Percentiles rank a stretch among this genome's conserved stretches.
These are phyloP conservation scores for Homarus gammarus DNA, from an alignment of 2,888 invertebrate species.

Conservation along the genomic window DNA sequence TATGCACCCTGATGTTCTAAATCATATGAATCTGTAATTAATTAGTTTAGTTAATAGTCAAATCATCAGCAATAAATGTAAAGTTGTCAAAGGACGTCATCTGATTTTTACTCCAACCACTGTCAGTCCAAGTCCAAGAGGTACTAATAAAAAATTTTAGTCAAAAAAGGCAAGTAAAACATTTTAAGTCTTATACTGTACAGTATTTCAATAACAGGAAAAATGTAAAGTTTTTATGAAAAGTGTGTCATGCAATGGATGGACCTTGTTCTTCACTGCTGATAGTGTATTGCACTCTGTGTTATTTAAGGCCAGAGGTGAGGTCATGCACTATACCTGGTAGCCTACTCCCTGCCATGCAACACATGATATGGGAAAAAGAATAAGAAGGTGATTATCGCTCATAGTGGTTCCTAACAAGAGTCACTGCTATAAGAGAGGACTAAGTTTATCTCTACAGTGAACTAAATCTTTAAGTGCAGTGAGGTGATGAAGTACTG, in stretches of 20 bases:
- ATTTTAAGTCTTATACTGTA: too few relatives aligned
- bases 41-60: too few relatives aligned
- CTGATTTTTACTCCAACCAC: too few relatives aligned
- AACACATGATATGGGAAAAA: constrained; percentile 24
- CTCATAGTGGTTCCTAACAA: not conserved
- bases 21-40: too few relatives aligned
- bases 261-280: constrained; percentile 6
- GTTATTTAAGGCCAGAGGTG: not conserved
- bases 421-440: not conserved
- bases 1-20: too few relatives aligned
- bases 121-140: too few relatives aligned
- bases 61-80: too few relatives aligned
- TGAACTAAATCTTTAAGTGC: not conserved
- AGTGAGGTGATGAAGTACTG: too few relatives aligned
- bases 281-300: not conserved
- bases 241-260: not conserved
- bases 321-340: constrained; percentile 57
- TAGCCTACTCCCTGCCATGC: constrained; percentile 59
- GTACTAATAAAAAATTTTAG: too few relatives aligned
- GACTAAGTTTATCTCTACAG: not conserved
- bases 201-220: too few relatives aligned
- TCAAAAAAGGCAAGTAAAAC: too few relatives aligned
- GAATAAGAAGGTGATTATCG: constrained; percentile 20
- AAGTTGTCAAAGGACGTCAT: too few relatives aligned
- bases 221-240: not conserved